A percentile compares a stretch with the other conserved stretches of the same genome.
phyloP scores from a whole-genome alignment of 1,140 invertebrate genomes.

The Gerris buenoi region DNA sequence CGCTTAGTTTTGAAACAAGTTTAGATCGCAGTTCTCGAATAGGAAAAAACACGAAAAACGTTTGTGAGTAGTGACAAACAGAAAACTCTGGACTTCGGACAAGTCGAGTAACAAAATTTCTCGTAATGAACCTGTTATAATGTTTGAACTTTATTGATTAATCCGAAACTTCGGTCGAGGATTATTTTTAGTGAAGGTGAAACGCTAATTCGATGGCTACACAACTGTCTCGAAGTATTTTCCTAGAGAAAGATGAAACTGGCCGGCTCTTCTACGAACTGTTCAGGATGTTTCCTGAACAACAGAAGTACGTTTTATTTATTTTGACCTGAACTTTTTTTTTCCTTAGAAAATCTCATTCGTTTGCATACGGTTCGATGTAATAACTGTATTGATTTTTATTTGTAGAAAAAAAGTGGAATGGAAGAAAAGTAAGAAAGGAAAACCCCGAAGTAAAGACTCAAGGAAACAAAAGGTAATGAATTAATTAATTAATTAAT shows the following conservation, averaged over 20 bases:
- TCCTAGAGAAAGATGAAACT: constrained; percentile 40
- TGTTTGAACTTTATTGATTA: too few relatives aligned
- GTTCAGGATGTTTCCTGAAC: constrained; percentile 38
- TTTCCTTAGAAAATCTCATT: background rate
- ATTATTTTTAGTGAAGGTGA: too few relatives aligned
- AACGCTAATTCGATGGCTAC: too few relatives aligned
- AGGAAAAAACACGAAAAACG: too few relatives aligned
- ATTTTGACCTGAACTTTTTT: background rate
- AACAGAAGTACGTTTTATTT: constrained; percentile 34
- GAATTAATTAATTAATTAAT: too few relatives aligned
- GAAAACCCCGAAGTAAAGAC: constrained; percentile 32
- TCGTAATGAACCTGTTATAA: too few relatives aligned
- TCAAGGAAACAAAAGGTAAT: constrained; percentile 33
- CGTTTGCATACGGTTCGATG: constrained; percentile 7
- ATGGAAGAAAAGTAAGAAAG: constrained; percentile 37
- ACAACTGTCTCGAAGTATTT: constrained; percentile 24
- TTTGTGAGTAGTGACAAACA: too few relatives aligned
- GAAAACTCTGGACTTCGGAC: too few relatives aligned
- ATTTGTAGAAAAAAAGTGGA: constrained; percentile 33
- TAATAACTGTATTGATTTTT: constrained; percentile 5
- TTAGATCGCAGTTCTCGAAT: too few relatives aligned
- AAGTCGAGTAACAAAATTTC: too few relatives aligned
- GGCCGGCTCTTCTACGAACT: constrained; percentile 40
- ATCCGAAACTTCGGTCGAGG: too few relatives aligned
- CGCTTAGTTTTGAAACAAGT: too few relatives aligned